Evolutionary conservation across 2,888 invertebrate genomes (phyloP), one percentile per base, ranked within the genome.

Genomic region (Mesochorus sp.): DNA sequence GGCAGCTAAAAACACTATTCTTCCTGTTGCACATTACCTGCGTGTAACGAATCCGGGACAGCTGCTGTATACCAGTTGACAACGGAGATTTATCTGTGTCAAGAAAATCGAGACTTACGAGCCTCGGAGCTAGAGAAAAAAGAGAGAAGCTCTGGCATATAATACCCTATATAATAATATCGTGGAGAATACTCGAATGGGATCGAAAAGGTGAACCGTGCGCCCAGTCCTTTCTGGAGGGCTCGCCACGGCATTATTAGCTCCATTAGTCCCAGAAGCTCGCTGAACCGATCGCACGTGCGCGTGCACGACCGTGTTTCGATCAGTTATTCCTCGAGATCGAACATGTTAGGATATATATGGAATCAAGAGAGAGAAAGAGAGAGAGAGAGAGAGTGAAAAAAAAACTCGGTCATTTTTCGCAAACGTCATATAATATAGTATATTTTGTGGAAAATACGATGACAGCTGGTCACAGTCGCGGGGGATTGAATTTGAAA

Each of bases 31-130:
- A 64, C 66, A 47, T 57, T 8, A 68, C 28, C 47, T 62, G 44
- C 62, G 73, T 70, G 78, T 66, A 74, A 74, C 73, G 78, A 79
- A 75, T 79, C 61, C 74, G n/a, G 34, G 17, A 12, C 79, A 79
- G 79, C 79, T 79, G 74, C 61, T 62, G n/a, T n/a, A 19, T 37
- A 59, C 14, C 59, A 66, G 57, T 74, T 70, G 64, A 34, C 53
- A 59, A 66, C 59, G 34, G 57, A 66, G 78, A 78, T 70, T 66
- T 74, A 53, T 74, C 70, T 61, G 64, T 66, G 66, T 61, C 74
- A 70, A 21, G 51, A 44, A 44, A 44, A 44, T 26, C 26, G 55
- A 47, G 42, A 55, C 34, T 14, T 59, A 53, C 14, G 59, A 42
- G 28, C 53, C 12, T 24, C 28, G 62, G 19, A 24, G 14, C 19